Conservation (phyloP, 2,113 vertebrate genomes). For the Xenopus tropicalis region UCB_Xtro_10.0 CM004445.2:33638501-33639000, state of each 20-base stretch:
- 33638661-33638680: constrained; percentile 37
- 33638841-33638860: constrained; percentile 10
- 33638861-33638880: constrained; percentile 3
- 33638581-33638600: too few species aligned
- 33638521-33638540: constrained; percentile 3
- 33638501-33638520: neutral
- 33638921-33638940: constrained; percentile 30
- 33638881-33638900: constrained; percentile 5
- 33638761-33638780: neutral
- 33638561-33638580: constrained; percentile 22
- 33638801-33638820: neutral
- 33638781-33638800: constrained; percentile 23
- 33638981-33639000: constrained; percentile 21
- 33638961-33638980: constrained; percentile 7
- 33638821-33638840: constrained; percentile 9
- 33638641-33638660: constrained; percentile 33
- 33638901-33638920: constrained; percentile 18
- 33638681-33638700: constrained; percentile 46
- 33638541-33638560: constrained; percentile 33
- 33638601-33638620: constrained; percentile 11
- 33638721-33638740: constrained; percentile 2
- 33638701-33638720: constrained; percentile 39
- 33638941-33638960: neutral
- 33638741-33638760: constrained; percentile 29
- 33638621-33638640: constrained; percentile 9